Base-by-base conservation (phyloP, 2,113 vertebrate species). In the Carlito syrichta region DNA sequence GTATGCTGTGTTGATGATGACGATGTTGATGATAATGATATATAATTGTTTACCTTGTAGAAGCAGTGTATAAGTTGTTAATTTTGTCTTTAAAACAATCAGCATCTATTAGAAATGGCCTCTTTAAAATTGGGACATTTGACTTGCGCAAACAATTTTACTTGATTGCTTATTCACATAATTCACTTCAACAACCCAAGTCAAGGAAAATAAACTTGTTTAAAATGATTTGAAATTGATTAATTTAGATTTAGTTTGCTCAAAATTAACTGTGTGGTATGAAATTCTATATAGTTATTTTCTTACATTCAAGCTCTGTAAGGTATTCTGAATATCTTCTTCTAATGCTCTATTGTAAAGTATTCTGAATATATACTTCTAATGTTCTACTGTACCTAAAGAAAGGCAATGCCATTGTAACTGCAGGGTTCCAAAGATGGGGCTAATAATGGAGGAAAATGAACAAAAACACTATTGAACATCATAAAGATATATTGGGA, bases 241-340 rank as follows among this genome's bases (percentile, higher is more conserved):
- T 91, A 17, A 73, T 87, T 96, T 87, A 78, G 32, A 89, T 95
- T 94, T 95, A 63, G 32, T 88, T 87, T 95, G 62, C 69, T 77
- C 93, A 63, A 85, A 82, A 66, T 92, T 95, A 77, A 84, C 40
- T 68, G 16, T 62, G n/a, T 96, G 69, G 63, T 91, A 63, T 94
- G 56, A 88, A 71, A 76, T 79, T 69, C 50, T 76, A 0, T 50
- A 68, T 45, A 78, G 63, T 40, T 27, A 89, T 89, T 76, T 88
- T 90, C 43, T 76, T 87, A 84, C 1, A 60, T 69, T 90, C 69
- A 91, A 87, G 30, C 52, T 86, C 43, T 92, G n/a, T 84, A 87
- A 92, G 97, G 84, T 95, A 94, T 89, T 82, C 68, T 25, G 25
- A 95, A 40, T 66, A 78, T 92, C 58, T 90, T 52, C 58, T 91